Evolutionary conservation across 2,888 invertebrate species (phyloP).

Genomic region (Troides oblongomaculatus): DNA sequence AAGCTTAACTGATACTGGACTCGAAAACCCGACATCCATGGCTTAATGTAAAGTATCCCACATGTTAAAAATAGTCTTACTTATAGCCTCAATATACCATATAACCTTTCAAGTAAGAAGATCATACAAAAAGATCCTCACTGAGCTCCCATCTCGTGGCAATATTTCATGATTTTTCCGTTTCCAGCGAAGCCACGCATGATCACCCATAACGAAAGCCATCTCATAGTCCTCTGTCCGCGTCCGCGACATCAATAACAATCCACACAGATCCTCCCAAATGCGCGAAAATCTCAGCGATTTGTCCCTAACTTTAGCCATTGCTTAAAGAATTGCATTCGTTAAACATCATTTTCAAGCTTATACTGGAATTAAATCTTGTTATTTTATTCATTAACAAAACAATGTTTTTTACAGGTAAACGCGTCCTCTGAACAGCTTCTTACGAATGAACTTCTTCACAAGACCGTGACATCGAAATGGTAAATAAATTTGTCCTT

Average conservation of each 20-base stretch:
- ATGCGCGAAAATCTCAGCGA: constrained; percentile 61
- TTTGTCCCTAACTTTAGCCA: constrained; percentile 63
- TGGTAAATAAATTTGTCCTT: neutral
- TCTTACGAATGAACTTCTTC: neutral
- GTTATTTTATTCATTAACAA: neutral
- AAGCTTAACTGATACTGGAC: too few relatives aligned
- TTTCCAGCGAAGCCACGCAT: constrained; percentile 57
- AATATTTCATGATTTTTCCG: constrained; percentile 63
- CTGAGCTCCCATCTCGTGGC: constrained; percentile 31
- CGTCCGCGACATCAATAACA: constrained; percentile 63
- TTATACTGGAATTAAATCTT: neutral
- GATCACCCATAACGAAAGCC: constrained; percentile 68
- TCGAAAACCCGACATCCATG: too few relatives aligned
- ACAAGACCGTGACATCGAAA: neutral
- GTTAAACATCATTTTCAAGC: neutral
- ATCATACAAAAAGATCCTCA: constrained; percentile 14
- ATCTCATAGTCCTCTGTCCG: constrained; percentile 50
- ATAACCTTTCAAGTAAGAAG: constrained; percentile 16
- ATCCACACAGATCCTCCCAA: constrained; percentile 58
- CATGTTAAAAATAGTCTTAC: neutral
- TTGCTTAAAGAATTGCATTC: constrained; percentile 19
- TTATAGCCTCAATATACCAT: constrained; percentile 4
- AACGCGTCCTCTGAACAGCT: neutral
- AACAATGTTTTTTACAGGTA: neutral
- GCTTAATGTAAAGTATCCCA: too few relatives aligned